Percentiles rank a stretch among this genome's conserved stretches.
Evolutionary conservation across 2,797 vertebrate genomes (phyloP).

Genomic region (Lepidocolaptes lacrymiger): DNA sequence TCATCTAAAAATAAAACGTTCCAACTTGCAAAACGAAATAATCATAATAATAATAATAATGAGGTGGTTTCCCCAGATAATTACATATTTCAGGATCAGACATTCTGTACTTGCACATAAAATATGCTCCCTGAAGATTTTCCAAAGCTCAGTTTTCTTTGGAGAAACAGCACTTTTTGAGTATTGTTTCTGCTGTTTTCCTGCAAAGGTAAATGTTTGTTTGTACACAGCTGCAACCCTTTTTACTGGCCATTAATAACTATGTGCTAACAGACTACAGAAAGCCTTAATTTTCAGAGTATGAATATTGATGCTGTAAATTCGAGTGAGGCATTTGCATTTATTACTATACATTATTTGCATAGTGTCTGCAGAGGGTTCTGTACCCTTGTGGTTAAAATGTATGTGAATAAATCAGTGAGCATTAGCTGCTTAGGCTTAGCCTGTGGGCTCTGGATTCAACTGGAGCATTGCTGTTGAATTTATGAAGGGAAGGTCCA

Average conservation of each 20-base stretch:
- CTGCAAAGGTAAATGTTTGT: not conserved
- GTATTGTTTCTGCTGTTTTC: not conserved
- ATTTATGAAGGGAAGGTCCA: not conserved
- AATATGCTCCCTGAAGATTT: not conserved
- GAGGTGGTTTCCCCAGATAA: constrained; percentile 11
- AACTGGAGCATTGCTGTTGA: not conserved
- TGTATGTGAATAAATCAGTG: not conserved
- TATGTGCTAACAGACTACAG: not conserved
- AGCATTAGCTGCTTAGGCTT: constrained; percentile 17
- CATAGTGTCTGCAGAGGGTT: constrained; percentile 1
- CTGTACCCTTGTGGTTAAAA: constrained; percentile 8
- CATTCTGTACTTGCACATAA: not conserved
- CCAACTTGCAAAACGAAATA: not conserved
- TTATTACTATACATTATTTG: constrained; percentile 25
- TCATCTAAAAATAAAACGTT: constrained; percentile 8
- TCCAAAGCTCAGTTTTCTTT: not conserved
- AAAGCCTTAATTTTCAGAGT: constrained; percentile 12
- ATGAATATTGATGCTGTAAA: constrained; percentile 6
- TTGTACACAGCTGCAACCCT: not conserved
- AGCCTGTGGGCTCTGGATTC: not conserved
- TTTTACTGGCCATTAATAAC: not conserved
- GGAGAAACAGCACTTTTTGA: not conserved
- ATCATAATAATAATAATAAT: not conserved
- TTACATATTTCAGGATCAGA: not conserved
- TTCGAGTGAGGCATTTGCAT: not conserved